phyloP scores from a whole-genome alignment of 2,797 vertebrate species.

The Sebastes nivosus region DNA sequence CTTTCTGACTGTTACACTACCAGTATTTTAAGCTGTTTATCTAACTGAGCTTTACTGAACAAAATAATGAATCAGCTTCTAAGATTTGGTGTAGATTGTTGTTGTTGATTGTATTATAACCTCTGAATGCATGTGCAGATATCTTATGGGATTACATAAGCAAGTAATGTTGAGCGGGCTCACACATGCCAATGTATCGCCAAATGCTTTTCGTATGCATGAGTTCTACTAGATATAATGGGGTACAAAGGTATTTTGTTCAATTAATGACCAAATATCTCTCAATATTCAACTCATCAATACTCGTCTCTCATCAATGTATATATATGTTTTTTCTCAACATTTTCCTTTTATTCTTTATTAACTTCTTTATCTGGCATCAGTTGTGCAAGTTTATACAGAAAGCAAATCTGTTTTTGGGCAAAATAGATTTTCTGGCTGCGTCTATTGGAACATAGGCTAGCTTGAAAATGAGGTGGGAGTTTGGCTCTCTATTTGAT shows the following conservation, averaged over 20 bases:
- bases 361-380: background rate
- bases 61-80: background rate
- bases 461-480: constrained; percentile 19
- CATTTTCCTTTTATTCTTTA: background rate
- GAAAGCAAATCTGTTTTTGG: background rate
- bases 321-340: background rate
- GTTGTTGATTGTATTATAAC: background rate
- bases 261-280: background rate
- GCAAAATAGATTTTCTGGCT: background rate
- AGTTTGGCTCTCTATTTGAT: constrained; percentile 18
- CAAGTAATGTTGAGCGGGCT: background rate
- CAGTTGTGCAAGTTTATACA: background rate
- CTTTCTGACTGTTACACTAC: background rate
- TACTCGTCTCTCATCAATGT: background rate
- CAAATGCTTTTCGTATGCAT: background rate
- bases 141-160: background rate
- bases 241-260: background rate
- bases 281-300: background rate
- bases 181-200: background rate
- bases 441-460: background rate
- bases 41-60: background rate
- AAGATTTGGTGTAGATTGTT: background rate
- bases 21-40: background rate
- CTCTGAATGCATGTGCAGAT: background rate
- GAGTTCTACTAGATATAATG: background rate